These are phyloP conservation scores for Urocynchramus pylzowi DNA, from an alignment of 2,113 vertebrate genomes.

Conservation along the genomic window DNA sequence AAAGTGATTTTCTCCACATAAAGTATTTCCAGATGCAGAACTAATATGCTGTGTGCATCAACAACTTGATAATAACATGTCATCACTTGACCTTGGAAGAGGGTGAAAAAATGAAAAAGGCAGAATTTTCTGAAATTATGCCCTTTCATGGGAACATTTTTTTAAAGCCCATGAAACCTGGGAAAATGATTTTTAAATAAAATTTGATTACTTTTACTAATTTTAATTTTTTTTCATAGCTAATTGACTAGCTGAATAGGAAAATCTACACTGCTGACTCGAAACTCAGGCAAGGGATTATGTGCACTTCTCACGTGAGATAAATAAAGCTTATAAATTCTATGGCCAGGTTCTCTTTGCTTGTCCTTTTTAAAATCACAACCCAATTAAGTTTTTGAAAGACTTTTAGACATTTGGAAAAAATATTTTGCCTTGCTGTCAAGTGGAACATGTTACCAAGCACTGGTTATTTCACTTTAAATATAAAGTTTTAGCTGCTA, in stretches of 20 bases:
- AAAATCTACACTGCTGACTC: conserved; percentile 52
- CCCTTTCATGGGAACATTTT: conserved; percentile 56
- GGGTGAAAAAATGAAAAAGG: not conserved
- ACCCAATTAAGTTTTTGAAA: not conserved
- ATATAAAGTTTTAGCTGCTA: not conserved
- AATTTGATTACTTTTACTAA: conserved; percentile 32
- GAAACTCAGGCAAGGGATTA: conserved; percentile 37
- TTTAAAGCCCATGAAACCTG: conserved; percentile 52
- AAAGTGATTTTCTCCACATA: not conserved
- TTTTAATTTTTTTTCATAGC: conserved; percentile 61
- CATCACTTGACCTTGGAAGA: conserved; percentile 41
- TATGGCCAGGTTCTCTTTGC: conserved; percentile 30
- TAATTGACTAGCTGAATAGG: conserved; percentile 60
- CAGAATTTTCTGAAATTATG: conserved; percentile 58
- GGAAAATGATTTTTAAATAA: conserved; percentile 44
- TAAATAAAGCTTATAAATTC: conserved; percentile 43
- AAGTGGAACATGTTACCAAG: not conserved
- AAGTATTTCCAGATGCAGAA: conserved; percentile 56
- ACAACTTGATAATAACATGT: conserved; percentile 47
- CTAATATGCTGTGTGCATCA: conserved; percentile 20
- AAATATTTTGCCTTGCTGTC: conserved; percentile 22
- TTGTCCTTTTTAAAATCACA: conserved; percentile 42
- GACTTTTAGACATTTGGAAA: conserved; percentile 27
- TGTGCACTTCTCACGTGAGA: conserved; percentile 46
- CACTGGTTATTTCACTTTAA: not conserved